A percentile compares a stretch with the other conserved stretches of the same genome.
Evolutionary conservation across 2,113 vertebrate genomes (phyloP).

Genomic region (Cairina moschata): DNA sequence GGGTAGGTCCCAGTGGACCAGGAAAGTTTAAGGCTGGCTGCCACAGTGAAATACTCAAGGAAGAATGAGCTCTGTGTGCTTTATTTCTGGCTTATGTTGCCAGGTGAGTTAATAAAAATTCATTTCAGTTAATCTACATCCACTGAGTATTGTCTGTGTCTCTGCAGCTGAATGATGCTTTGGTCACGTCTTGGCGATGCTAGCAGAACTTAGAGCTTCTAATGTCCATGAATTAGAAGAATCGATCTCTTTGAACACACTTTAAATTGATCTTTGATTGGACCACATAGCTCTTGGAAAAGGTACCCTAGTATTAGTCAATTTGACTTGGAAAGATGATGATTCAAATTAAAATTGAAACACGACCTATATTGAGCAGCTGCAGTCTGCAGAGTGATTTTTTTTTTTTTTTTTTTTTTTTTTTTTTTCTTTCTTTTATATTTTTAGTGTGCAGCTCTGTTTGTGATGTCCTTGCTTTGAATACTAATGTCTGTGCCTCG

Average conservation of each 20-base stretch:
- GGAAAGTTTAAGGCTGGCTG: not conserved
- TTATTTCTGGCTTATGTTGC: not conserved
- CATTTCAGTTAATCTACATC: not conserved
- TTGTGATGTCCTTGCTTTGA: conserved; percentile 49
- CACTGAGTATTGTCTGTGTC: not conserved
- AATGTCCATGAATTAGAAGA: conserved; percentile 13
- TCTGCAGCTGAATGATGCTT: not conserved
- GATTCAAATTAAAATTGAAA: conserved; percentile 67
- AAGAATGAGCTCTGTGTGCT: not conserved
- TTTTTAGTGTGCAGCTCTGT: conserved; percentile 32
- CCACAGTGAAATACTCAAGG: fast-evolving
- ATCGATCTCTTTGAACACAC: conserved; percentile 24
- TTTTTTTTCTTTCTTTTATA: not conserved
- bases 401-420: not conserved
- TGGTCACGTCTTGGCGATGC: not conserved
- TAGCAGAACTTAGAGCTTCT: conserved; percentile 15
- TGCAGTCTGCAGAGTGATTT: not conserved
- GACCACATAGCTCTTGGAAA: conserved; percentile 26
- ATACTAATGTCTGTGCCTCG: conserved; percentile 37
- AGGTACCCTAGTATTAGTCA: conserved; percentile 49
- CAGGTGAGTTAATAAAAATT: conserved; percentile 37
- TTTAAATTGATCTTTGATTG: conserved; percentile 66
- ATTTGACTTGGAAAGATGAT: conserved; percentile 61
- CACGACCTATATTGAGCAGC: conserved; percentile 44
- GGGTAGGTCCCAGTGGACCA: fast-evolving